Evolutionary conservation across 2,113 vertebrate genomes (phyloP).

Genomic region (Siniperca chuatsi): DNA sequence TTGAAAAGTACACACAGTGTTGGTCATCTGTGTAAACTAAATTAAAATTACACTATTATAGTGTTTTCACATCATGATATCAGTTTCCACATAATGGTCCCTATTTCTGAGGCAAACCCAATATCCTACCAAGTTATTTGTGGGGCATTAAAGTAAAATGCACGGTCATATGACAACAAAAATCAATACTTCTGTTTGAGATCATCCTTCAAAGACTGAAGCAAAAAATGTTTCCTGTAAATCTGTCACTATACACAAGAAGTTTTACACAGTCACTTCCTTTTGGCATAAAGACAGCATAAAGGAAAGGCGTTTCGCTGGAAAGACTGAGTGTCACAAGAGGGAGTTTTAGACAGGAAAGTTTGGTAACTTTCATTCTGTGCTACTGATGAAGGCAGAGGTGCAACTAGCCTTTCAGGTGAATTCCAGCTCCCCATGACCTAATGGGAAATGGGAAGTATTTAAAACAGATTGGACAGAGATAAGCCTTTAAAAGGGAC

Average conservation of each 20-base stretch:
- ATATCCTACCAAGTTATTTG: background rate
- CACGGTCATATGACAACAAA: background rate
- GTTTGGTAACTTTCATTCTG: constrained; percentile 40
- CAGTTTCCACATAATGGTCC: background rate
- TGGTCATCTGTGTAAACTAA: background rate
- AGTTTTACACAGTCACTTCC: background rate
- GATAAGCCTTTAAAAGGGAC: constrained; percentile 43
- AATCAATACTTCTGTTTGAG: background rate
- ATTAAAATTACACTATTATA: background rate
- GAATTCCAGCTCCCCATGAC: constrained; percentile 64
- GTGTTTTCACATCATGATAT: background rate
- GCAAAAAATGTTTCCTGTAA: background rate
- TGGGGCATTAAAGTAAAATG: background rate
- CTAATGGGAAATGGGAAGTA: constrained; percentile 47
- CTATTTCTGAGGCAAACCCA: background rate
- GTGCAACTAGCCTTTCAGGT: constrained; percentile 49
- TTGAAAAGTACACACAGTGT: background rate
- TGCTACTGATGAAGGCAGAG: background rate
- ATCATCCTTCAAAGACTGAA: background rate
- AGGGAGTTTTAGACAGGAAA: constrained; percentile 34
- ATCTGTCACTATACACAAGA: constrained; percentile 3
- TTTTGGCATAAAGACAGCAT: background rate
- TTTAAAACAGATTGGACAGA: constrained; percentile 28
- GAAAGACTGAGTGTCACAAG: background rate
- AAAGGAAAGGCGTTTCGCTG: constrained; percentile 21